A percentile compares a stretch with the other conserved stretches of the same genome.
Evolutionary conservation across 2,888 invertebrate species (phyloP).

Genomic region (Cheilosia grossa): DNA sequence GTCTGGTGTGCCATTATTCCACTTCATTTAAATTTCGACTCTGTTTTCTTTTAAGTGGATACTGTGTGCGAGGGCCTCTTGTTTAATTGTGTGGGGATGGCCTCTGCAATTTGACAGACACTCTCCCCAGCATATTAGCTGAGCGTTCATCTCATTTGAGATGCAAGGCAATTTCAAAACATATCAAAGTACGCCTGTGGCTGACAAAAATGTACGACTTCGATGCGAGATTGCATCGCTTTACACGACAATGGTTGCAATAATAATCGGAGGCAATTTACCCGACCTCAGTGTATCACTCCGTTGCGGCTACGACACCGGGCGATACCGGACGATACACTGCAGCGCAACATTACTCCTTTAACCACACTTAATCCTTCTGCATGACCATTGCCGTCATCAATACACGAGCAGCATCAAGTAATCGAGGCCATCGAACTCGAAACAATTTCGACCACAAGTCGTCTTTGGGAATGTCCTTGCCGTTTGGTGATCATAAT

Average conservation of each 20-base stretch:
- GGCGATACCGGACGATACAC: background rate
- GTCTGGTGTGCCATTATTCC: conserved; percentile 52
- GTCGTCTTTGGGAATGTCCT: conserved; percentile 19
- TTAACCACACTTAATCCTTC: conserved; percentile 53
- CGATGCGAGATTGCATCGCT: background rate
- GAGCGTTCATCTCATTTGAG: conserved; percentile 9
- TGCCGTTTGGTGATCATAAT: conserved; percentile 36
- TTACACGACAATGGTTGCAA: background rate
- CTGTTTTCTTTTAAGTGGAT: conserved; percentile 44
- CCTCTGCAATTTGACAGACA: conserved; percentile 12
- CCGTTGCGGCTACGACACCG: background rate
- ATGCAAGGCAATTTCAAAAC: conserved; percentile 15
- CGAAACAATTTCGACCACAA: conserved; percentile 7
- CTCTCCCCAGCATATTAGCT: conserved; percentile 10
- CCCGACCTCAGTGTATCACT: background rate
- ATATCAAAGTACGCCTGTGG: background rate
- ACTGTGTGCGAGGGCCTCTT: background rate
- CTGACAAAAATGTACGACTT: background rate
- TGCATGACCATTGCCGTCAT: conserved; percentile 46
- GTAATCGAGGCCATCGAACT: conserved; percentile 18
- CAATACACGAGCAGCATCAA: conserved; percentile 13
- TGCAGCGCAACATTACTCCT: conserved; percentile 12
- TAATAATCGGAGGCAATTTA: conserved; percentile 1
- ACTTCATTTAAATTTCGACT: conserved; percentile 63
- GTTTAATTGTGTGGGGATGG: conserved; percentile 13